Evolutionary conservation across 92 coral and sea anemone species (phyloP).

Genomic region (Zoanthus sansibaricus): DNA sequence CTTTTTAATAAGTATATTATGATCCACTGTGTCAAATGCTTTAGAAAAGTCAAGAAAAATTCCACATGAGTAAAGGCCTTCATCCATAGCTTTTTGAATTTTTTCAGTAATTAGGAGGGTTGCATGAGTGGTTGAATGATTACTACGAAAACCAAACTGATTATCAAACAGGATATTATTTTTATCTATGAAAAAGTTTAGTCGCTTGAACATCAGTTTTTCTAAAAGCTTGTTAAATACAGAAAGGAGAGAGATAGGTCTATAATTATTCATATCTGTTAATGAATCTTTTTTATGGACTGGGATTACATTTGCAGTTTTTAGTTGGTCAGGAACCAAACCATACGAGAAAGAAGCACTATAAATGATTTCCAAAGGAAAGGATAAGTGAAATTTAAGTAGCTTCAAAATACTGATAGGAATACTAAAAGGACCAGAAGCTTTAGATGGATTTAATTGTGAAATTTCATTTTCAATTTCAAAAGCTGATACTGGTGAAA

Average conservation of each 20-base stretch:
- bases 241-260: constrained; percentile 19
- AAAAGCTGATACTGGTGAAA: constrained; percentile 16
- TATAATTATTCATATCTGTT: constrained; percentile 32
- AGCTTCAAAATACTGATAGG: constrained; percentile 46
- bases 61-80: no score
- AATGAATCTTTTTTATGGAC: constrained; percentile 51
- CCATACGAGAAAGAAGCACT: constrained; percentile 50
- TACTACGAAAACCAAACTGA: neutral
- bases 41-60: no score
- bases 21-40: no score
- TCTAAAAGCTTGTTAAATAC: constrained; percentile 20
- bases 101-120: constrained; percentile 19
- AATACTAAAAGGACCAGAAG: neutral
- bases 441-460: constrained; percentile 28
- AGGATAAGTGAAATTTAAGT: constrained; percentile 10
- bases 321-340: constrained; percentile 45
- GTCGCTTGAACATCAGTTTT: constrained; percentile 35
- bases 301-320: constrained; percentile 36
- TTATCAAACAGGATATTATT: constrained; percentile 25
- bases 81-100: no score
- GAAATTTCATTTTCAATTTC: constrained; percentile 45
- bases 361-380: constrained; percentile 37
- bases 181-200: constrained; percentile 35
- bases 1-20: no score
- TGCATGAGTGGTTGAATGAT: constrained; percentile 57